Base-by-base conservation (phyloP, 2,113 vertebrate species). In the Potamarius usumacintae region DNA sequence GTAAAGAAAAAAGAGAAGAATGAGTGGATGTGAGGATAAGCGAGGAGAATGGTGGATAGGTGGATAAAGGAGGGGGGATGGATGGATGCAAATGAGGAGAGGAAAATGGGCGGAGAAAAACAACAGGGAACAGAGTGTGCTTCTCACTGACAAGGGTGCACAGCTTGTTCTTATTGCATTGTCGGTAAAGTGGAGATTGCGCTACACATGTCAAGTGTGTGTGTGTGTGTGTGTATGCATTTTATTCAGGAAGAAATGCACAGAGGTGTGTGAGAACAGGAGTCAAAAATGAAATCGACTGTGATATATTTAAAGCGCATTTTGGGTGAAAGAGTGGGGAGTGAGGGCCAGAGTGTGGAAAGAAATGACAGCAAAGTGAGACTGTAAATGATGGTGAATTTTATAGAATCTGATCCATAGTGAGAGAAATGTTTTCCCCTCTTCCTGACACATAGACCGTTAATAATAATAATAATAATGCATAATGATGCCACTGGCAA, bases 301-400 rank as follows among this genome's bases (percentile, higher is more conserved):
- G 69, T 83, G 85, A 89, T 86, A 83, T 90, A 90, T 89, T 89
- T 87, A 87, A 89, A 90, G 60, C 76, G 6, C 58, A 15, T 85
- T 90, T 90, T 57, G 72, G 82, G 63, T 55, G 67, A 11, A 12
- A 25, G 48, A 42, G 9, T 5, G 52, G 76, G 58, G 53, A 34
- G 27, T 65, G 62, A 88, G 50, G 69, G 67, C 83, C 81, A 25
- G 71, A 48, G 67, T 48, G 15, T 62, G 71, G 58, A 77, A 71
- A 57, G 30, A 58, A 67, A 63, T 15, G 42, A 74, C 34, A 76
- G 74, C 30, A 72, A 78, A 79, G 60, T 84, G 25, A 52, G 69
- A 25, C 20, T 72, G 25, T 72, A 82, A 82, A 77, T 77, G 63
- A 20, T 42, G 12, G 25, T 15, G 30, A 50, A 72, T 79, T 58